Evolutionary conservation across 2,113 vertebrate genomes (phyloP), one percentile per base, ranked within the genome.

Genomic region (Hypanus sabinus): DNA sequence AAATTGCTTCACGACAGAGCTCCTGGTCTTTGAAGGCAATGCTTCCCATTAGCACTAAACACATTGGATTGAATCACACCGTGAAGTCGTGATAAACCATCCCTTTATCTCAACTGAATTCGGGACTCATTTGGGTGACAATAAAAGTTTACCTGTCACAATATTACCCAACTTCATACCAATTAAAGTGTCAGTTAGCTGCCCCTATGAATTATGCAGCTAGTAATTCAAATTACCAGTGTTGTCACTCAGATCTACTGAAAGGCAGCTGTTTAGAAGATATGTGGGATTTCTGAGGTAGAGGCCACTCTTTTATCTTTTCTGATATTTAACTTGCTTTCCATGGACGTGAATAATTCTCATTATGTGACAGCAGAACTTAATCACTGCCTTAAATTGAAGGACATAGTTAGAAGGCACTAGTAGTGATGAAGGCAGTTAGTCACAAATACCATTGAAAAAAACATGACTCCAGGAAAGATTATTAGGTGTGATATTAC

Each of bases 61-160:
- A 90, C n/a, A 62, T 90, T 65, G 14, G 16, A 90, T 90, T 90
- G 60, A 90, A 90, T 90, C 85, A 90, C 85, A 90, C 85, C 85
- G 33, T 90, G 60, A 90, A 90, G 65, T 65, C 38, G 60, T 90
- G 85, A 90, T 33, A 90, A 90, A 90, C 85, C 85, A 65, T 90
- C 85, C 85, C 27, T 90, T 90, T 90, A 90, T 90, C 60, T 60
- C 7, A n/a, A 65, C 14, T 68, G 85, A 65, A 68, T 33, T 68
- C 85, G 60, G 85, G 60, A 20, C 85, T 90, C 85, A 90, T 90
- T 90, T 90, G 85, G 85, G 85, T 20, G 18, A 62, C 85, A 90
- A 68, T 90, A 62, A 65, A 90, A 90, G 85, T 90, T 90, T 90
- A n/a, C 85, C 60, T 90, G 85, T 90, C 85, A 90, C 85, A 90